phyloP scores from a whole-genome alignment of 1,140 invertebrate species.

The Aphaenogaster ashmeadi region DNA sequence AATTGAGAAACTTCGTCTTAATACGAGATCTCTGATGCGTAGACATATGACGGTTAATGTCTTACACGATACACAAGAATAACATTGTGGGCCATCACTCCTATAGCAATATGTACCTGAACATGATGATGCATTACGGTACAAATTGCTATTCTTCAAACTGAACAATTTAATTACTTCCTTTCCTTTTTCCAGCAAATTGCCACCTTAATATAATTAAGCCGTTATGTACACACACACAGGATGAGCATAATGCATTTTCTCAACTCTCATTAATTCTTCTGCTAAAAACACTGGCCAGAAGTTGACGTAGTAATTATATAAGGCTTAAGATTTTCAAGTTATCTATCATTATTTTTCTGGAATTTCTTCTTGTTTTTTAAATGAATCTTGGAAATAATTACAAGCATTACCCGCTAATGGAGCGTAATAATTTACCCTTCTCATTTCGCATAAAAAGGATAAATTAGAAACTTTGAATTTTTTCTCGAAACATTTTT shows the following conservation, averaged over 20 bases:
- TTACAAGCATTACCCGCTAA: not conserved
- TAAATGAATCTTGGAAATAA: not conserved
- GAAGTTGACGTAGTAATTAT: slow-evolving; percentile 18
- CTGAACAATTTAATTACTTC: slow-evolving; percentile 42
- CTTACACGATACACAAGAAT: not conserved
- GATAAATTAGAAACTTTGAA: slow-evolving; percentile 32
- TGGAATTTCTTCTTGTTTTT: slow-evolving; percentile 15
- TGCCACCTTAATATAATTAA: slow-evolving; percentile 29
- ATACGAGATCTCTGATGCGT: not conserved
- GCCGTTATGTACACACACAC: too few species aligned
- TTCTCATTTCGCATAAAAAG: not conserved
- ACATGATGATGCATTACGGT: not conserved
- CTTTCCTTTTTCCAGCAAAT: not conserved
- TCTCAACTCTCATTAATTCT: slow-evolving; percentile 18
- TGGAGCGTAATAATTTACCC: not conserved
- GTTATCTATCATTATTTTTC: slow-evolving; percentile 34
- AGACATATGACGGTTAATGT: not conserved
- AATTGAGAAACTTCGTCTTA: not conserved
- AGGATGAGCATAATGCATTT: slow-evolving; percentile 7
- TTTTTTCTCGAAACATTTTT: slow-evolving; percentile 8
- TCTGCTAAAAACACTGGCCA: not conserved
- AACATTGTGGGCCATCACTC: not conserved
- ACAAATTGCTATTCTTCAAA: slow-evolving; percentile 35
- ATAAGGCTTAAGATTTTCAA: slow-evolving; percentile 21
- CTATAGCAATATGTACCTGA: not conserved